Evolutionary conservation across 2,113 vertebrate genomes (phyloP).

Genomic region (Stegastes partitus): DNA sequence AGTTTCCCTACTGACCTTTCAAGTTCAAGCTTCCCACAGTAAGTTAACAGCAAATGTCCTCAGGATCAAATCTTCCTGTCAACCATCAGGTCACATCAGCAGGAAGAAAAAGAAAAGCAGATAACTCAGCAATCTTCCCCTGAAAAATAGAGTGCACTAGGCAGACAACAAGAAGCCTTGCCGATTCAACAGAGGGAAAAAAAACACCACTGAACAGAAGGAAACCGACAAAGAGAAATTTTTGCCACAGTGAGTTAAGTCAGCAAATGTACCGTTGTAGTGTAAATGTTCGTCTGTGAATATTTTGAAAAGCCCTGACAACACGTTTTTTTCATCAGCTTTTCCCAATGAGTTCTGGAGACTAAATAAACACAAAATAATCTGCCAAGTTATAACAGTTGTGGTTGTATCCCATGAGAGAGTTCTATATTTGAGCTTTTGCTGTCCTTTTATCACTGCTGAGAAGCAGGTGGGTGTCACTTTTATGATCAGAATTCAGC

Average conservation of each 20-base stretch:
- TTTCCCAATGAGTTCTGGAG: neutral
- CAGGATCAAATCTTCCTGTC: slow-evolving; percentile 24
- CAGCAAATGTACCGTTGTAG: neutral
- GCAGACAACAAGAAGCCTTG: slow-evolving; percentile 12
- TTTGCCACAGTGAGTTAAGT: neutral
- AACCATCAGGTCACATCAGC: slow-evolving; percentile 30
- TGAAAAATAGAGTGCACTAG: slow-evolving; percentile 9
- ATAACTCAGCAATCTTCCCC: slow-evolving; percentile 23
- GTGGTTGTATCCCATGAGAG: neutral
- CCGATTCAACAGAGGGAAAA: slow-evolving; percentile 3
- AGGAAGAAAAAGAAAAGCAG: slow-evolving; percentile 26
- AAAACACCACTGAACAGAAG: neutral
- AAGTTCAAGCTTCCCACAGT: slow-evolving; percentile 19
- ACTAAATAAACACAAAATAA: neutral
- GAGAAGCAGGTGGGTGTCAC: neutral
- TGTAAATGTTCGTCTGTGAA: neutral
- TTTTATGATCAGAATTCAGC: neutral
- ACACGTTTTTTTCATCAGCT: neutral
- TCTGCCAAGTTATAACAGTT: neutral
- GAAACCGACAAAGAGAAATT: slow-evolving; percentile 1
- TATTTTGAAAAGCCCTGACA: neutral
- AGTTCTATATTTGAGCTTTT: neutral
- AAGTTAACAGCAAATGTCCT: slow-evolving; percentile 18
- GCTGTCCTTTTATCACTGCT: neutral
- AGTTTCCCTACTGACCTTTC: slow-evolving; percentile 16